phyloP scores from a whole-genome alignment of 2,113 vertebrate genomes.

The Rhinopomastus cyanomelas region DNA sequence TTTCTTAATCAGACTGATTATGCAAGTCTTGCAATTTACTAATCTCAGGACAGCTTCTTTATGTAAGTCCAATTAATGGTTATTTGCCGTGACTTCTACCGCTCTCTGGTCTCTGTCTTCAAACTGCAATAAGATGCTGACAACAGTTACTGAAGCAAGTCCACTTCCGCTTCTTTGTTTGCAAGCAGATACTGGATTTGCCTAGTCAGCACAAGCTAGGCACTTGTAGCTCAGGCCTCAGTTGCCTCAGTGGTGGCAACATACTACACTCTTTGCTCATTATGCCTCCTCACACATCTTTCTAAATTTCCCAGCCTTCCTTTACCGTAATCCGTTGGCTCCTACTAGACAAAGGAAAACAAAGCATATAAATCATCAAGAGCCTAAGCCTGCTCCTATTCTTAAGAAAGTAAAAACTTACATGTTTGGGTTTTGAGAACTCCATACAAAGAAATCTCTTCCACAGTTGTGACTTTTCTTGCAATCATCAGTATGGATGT shows the following conservation, averaged over 20 bases:
- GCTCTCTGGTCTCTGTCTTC: not conserved
- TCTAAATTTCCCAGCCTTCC: not conserved
- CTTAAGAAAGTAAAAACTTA: accelerated
- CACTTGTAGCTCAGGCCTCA: not conserved
- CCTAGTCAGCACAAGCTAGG: not conserved
- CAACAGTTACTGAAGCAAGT: not conserved
- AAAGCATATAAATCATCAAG: not conserved
- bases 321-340: not conserved
- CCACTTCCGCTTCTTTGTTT: not conserved
- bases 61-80: not conserved
- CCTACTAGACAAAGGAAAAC: not conserved
- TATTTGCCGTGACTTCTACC: not conserved
- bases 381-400: not conserved
- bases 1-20: not conserved
- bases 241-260: not conserved
- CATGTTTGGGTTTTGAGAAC: not conserved
- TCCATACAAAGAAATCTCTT: not conserved
- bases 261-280: not conserved
- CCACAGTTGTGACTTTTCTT: not conserved
- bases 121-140: not conserved
- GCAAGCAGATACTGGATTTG: not conserved
- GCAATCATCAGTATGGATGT: not conserved
- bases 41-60: not conserved
- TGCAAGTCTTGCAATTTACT: not conserved
- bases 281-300: not conserved